Conservation (phyloP, 1,140 invertebrate genomes). For the Aphis craccivora region DNA sequence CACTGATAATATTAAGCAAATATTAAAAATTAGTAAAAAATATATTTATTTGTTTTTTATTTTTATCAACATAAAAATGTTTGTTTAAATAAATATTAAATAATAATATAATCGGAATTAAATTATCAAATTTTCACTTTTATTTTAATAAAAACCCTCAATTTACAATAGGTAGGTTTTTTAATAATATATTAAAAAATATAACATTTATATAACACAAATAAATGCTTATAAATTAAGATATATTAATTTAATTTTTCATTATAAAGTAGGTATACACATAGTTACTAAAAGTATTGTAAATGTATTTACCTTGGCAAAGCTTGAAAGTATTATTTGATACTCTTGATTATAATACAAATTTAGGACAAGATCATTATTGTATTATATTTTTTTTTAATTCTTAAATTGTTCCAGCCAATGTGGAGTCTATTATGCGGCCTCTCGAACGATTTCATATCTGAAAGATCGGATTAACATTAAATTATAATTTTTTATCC, state of each 20-base stretch:
- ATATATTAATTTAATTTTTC: not conserved
- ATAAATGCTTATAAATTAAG: not conserved
- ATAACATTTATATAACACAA: not conserved
- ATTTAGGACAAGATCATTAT: not conserved
- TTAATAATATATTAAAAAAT: too few species aligned
- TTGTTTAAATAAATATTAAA: not conserved
- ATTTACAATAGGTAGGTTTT: not conserved
- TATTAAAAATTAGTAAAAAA: not conserved
- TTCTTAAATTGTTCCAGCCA: too few species aligned
- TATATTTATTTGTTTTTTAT: too few species aligned
- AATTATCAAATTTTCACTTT: not conserved
- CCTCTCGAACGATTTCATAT: not conserved
- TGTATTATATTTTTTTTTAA: too few species aligned
- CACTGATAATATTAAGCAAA: not conserved
- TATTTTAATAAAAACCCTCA: not conserved
- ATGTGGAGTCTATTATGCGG: not conserved
- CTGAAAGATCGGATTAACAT: not conserved
- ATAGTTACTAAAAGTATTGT: not conserved
- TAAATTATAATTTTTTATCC: not conserved
- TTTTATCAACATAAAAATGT: too few species aligned
- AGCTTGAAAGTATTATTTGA: not conserved
- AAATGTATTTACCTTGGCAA: not conserved
- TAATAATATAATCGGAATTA: not conserved
- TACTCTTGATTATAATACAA: not conserved
- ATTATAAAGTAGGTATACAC: too few species aligned